phyloP scores from a whole-genome alignment of 1,140 invertebrate species.

The Hirudo medicinalis region DNA sequence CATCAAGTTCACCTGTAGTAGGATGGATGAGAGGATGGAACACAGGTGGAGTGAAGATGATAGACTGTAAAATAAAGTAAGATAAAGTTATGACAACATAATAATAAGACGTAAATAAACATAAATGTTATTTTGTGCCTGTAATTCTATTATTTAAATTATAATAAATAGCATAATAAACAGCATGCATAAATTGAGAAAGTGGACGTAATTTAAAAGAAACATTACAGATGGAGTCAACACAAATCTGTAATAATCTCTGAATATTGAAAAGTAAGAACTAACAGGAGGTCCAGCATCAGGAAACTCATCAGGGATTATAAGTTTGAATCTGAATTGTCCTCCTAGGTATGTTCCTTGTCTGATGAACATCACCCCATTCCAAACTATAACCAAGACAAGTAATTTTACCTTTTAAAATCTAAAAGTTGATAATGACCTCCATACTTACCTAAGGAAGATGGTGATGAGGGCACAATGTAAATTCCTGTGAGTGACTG shows the following conservation, averaged over 20 bases:
- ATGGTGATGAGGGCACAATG: constrained; percentile 70
- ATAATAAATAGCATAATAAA: not conserved
- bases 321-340: constrained; percentile 72
- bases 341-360: constrained; percentile 73
- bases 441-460: constrained; percentile 42
- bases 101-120: constrained; percentile 8
- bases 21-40: constrained; percentile 74
- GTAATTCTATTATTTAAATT: no score
- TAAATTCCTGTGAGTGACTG: constrained; percentile 75
- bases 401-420: constrained; percentile 13
- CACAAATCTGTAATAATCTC: no score
- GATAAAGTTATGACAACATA: constrained; percentile 15
- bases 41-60: constrained; percentile 68
- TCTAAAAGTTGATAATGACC: constrained; percentile 6
- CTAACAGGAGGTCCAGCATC: constrained; percentile 41
- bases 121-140: no score
- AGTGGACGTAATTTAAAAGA: no score
- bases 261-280: no score
- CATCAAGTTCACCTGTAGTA: constrained; percentile 58
- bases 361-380: constrained; percentile 77
- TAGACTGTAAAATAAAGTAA: constrained; percentile 52
- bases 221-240: no score
- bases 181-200: no score
- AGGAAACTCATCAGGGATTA: constrained; percentile 73
- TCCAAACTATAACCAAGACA: constrained; percentile 62